Percentiles rank a stretch among this genome's conserved stretches.
phyloP scores from a whole-genome alignment of 2,888 invertebrate species.

The Oxyteleia sp. region DNA sequence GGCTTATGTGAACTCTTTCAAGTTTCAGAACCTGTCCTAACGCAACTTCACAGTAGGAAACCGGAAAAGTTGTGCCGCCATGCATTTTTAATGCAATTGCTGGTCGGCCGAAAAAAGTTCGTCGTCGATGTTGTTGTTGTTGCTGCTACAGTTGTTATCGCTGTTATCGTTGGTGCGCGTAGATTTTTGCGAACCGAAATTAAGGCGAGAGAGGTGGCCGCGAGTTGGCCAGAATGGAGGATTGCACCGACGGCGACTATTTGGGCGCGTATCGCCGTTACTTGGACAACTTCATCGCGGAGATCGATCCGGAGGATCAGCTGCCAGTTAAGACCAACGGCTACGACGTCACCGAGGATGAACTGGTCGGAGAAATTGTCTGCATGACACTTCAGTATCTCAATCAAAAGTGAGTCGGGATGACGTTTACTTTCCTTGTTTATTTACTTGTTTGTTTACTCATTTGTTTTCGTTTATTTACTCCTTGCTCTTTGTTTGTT shows the following conservation, averaged over 20 bases:
- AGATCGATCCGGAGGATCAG: conserved; percentile 91
- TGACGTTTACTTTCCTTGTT: too few species aligned
- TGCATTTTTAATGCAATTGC: conserved; percentile 32
- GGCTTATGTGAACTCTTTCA: conserved; percentile 66
- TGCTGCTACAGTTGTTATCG: too few species aligned
- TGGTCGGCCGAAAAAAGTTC: not conserved
- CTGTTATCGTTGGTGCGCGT: too few species aligned
- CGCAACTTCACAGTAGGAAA: conserved; percentile 58
- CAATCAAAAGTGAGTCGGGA: too few species aligned
- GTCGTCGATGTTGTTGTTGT: not conserved
- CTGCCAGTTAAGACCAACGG: conserved; percentile 92
- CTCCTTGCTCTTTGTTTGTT: too few species aligned
- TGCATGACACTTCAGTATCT: too few species aligned
- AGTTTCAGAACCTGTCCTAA: conserved; percentile 69
- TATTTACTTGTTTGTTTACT: too few species aligned
- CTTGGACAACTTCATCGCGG: conserved; percentile 91
- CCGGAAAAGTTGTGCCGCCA: conserved; percentile 57
- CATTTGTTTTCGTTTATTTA: too few species aligned
- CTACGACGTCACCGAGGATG: too few species aligned
- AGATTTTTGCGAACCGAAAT: too few species aligned
- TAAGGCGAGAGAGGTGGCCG: too few species aligned
- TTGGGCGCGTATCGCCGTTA: conserved; percentile 91
- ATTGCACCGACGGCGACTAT: conserved; percentile 89
- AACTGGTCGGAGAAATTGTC: too few species aligned
- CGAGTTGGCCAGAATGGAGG: conserved; percentile 50